phyloP scores from a whole-genome alignment of 2,888 invertebrate genomes.

The Drosophila neonasuta region DNA sequence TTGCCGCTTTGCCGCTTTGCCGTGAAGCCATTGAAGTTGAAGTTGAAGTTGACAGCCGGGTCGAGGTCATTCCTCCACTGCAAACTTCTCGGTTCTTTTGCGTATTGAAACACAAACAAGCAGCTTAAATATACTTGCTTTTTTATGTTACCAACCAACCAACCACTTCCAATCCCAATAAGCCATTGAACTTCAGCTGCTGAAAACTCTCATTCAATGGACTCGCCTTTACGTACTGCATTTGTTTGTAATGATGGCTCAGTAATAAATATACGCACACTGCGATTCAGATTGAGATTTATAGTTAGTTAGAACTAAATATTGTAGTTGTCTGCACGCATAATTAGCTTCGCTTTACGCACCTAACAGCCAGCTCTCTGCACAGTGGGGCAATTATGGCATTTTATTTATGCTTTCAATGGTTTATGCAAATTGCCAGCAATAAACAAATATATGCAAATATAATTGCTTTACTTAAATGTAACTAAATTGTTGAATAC shows the following conservation, averaged over 20 bases:
- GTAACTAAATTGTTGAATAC: too few species aligned
- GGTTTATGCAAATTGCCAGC: too few species aligned
- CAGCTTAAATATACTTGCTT: too few species aligned
- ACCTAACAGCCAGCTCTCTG: neutral
- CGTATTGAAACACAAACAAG: neutral
- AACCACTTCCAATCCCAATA: neutral
- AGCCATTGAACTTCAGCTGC: constrained; percentile 19
- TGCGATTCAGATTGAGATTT: neutral
- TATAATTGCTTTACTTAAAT: too few species aligned
- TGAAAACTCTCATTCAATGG: constrained; percentile 5
- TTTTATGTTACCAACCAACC: too few species aligned
- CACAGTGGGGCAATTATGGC: constrained; percentile 3
- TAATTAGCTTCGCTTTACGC: constrained; percentile 19
- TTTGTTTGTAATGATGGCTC: neutral
- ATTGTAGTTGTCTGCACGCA: constrained; percentile 2
- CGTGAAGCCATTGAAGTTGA: constrained; percentile 41
- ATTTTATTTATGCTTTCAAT: too few species aligned
- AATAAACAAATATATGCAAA: too few species aligned
- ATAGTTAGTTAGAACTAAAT: constrained; percentile 7
- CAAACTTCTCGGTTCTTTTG: constrained; percentile 3
- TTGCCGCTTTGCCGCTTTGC: neutral
- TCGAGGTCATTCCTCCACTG: constrained; percentile 51
- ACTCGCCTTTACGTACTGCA: neutral
- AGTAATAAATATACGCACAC: constrained; percentile 7
- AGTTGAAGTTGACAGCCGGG: constrained; percentile 45